A percentile compares a stretch with the other conserved stretches of the same genome.
Evolutionary conservation across 2,888 invertebrate species (phyloP).

Genomic region (Teinopalpus imperialis): DNA sequence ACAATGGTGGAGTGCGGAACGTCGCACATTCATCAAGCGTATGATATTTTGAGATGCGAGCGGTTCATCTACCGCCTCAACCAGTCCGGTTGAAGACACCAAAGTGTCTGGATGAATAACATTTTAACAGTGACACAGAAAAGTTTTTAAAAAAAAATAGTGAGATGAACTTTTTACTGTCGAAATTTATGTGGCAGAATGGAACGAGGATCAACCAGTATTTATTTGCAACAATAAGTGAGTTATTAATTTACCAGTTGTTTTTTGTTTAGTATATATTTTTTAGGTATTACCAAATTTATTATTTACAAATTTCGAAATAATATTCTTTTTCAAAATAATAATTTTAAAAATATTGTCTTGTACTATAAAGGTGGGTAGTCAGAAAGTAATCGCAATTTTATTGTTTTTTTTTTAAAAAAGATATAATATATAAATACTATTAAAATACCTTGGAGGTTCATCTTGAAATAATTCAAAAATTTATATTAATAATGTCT

Average conservation of each 20-base stretch:
- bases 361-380: too few relatives aligned
- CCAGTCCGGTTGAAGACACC: constrained; percentile 50
- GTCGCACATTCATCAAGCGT: constrained; percentile 36
- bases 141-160: constrained; percentile 18
- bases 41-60: constrained; percentile 37
- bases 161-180: constrained; percentile 65
- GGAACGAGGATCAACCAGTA: constrained; percentile 71
- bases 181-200: constrained; percentile 66
- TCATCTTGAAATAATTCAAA: too few relatives aligned
- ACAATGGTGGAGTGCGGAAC: constrained; percentile 16
- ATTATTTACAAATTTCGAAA: too few relatives aligned
- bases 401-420: not conserved
- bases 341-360: too few relatives aligned
- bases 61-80: constrained; percentile 29
- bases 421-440: too few relatives aligned
- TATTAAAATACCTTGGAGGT: too few relatives aligned
- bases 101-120: constrained; percentile 44
- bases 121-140: constrained; percentile 28
- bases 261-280: constrained; percentile 14
- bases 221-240: constrained; percentile 66
- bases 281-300: not conserved
- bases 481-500: too few relatives aligned
- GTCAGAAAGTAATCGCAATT: too few relatives aligned
- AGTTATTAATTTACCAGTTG: constrained; percentile 41
- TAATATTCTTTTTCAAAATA: not conserved